Evolutionary conservation across 2,797 vertebrate species (phyloP).

Genomic region (Centropyge bicolor): DNA sequence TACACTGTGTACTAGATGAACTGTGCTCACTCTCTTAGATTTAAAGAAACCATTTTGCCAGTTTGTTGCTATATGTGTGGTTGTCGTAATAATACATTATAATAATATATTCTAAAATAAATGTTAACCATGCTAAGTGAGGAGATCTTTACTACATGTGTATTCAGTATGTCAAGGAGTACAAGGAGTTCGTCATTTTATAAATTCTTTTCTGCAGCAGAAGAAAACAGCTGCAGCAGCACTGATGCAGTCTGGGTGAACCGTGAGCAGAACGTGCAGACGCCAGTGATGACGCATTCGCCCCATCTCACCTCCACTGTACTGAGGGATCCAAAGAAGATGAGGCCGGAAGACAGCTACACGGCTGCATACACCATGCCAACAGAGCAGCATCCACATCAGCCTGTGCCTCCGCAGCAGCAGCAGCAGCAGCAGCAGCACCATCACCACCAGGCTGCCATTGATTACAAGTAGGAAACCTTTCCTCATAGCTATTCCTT

Average conservation of each 20-base stretch:
- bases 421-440: constrained; percentile 73
- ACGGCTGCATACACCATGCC: constrained; percentile 92
- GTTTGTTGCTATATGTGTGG: background rate
- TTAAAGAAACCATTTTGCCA: background rate
- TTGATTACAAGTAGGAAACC: constrained; percentile 94
- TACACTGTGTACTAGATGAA: background rate
- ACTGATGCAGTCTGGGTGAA: constrained; percentile 89
- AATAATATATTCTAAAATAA: too few species aligned
- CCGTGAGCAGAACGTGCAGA: constrained; percentile 90
- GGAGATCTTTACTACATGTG: too few species aligned
- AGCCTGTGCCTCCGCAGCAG: constrained; percentile 73
- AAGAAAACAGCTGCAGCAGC: constrained; percentile 92
- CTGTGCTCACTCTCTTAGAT: background rate
- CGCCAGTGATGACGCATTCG: constrained; percentile 95
- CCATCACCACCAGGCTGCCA: constrained; percentile 88
- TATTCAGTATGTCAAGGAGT: background rate
- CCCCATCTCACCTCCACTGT: constrained; percentile 97
- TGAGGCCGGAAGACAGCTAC: constrained; percentile 92
- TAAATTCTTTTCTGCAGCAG: constrained; percentile 62
- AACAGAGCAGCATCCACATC: constrained; percentile 86
- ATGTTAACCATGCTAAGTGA: too few species aligned
- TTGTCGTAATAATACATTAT: too few species aligned
- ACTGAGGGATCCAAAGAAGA: constrained; percentile 93
- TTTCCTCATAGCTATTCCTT: background rate
- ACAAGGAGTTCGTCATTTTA: background rate